A percentile compares a stretch with the other conserved stretches of the same genome.
These are phyloP conservation scores for Passerina amoena DNA, from an alignment of 2,113 vertebrate species.

Conservation along the genomic window DNA sequence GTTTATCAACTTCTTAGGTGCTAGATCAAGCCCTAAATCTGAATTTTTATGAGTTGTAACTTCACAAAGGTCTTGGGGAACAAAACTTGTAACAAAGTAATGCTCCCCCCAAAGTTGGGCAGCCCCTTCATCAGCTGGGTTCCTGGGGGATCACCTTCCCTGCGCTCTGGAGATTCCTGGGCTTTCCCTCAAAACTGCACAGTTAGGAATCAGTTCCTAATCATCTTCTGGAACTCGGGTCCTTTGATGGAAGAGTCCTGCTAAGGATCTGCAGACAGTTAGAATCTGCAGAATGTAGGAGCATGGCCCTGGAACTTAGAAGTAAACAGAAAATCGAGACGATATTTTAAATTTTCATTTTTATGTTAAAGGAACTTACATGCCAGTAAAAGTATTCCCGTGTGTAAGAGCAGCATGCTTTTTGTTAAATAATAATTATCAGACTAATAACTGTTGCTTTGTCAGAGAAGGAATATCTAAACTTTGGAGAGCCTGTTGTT, in stretches of 20 bases:
- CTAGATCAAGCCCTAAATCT: neutral
- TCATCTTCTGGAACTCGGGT: neutral
- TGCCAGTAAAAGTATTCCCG: neutral
- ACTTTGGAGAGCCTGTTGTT: neutral
- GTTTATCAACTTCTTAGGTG: neutral
- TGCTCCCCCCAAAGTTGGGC: neutral
- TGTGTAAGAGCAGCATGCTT: neutral
- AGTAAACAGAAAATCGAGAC: neutral
- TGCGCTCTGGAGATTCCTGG: neutral
- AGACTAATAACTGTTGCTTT: neutral
- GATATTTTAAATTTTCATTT: neutral
- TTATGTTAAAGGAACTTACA: neutral
- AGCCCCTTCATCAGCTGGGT: neutral
- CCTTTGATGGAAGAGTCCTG: neutral
- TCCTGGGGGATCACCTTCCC: neutral
- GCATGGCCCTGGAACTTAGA: neutral
- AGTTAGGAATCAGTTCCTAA: neutral
- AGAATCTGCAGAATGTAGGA: neutral
- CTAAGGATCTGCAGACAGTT: neutral
- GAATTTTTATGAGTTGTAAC: neutral
- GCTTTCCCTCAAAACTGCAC: neutral
- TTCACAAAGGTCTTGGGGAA: neutral
- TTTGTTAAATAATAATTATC: neutral
- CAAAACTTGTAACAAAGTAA: neutral
- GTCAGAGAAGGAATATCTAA: neutral